Conservation (phyloP, 2,113 vertebrate genomes). For the Seriola aureovittata region DNA sequence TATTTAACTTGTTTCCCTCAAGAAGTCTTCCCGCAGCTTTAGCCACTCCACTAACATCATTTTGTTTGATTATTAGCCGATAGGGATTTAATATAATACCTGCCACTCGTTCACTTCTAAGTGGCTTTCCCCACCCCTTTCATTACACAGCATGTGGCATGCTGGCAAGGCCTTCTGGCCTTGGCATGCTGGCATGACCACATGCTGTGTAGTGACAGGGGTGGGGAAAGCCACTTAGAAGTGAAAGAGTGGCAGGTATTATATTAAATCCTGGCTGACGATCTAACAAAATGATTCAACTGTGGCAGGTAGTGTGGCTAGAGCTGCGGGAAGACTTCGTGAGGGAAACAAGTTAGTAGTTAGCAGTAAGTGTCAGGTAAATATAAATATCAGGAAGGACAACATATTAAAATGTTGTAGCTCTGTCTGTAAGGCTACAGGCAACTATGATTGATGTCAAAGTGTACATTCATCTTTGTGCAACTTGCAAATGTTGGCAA, state of each 20-base stretch:
- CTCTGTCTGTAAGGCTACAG: background rate
- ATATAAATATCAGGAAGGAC: background rate
- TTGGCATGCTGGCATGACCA: background rate
- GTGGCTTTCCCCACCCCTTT: constrained; percentile 18
- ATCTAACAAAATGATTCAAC: constrained; percentile 3
- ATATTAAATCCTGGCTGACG: constrained; percentile 1
- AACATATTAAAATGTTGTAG: background rate
- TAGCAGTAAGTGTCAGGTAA: background rate
- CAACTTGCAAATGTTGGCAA: background rate
- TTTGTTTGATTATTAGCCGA: constrained; percentile 7
- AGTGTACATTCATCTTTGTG: background rate
- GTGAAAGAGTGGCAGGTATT: constrained; percentile 12
- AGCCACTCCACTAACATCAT: background rate
- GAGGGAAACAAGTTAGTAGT: background rate
- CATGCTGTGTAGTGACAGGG: constrained; percentile 32
- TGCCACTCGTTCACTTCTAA: constrained; percentile 15
- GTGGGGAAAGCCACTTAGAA: constrained; percentile 11
- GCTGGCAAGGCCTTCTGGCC: no score
- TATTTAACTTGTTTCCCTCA: background rate
- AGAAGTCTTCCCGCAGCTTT: background rate
- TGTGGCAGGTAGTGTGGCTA: background rate
- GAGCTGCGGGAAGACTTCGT: background rate
- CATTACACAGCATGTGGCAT: constrained; percentile 15
- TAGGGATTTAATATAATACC: constrained; percentile 8
- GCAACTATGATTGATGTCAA: background rate